These are phyloP conservation scores for Phaethon lepturus DNA, from an alignment of 2,113 vertebrate species.

Conservation along the genomic window DNA sequence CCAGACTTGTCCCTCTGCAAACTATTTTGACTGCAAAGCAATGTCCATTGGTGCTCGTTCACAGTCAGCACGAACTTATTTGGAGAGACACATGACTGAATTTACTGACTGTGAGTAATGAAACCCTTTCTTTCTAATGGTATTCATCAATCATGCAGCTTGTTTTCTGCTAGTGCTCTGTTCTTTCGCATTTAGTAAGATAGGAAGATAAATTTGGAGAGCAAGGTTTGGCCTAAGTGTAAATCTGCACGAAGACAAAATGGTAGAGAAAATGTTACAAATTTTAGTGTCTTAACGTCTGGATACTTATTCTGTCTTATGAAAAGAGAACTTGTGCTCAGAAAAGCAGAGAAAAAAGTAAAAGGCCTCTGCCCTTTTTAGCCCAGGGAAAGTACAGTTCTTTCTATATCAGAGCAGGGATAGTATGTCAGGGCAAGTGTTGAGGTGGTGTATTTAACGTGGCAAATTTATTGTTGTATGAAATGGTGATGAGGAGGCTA, in stretches of 20 bases:
- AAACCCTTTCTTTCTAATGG: background rate
- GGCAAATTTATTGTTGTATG: background rate
- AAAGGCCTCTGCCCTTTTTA: background rate
- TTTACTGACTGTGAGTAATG: slow-evolving; percentile 89
- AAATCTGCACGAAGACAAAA: background rate
- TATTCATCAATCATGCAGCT: background rate
- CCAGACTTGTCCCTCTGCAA: slow-evolving; percentile 97
- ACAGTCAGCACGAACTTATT: slow-evolving; percentile 95
- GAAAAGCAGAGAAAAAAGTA: background rate
- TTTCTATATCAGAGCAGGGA: background rate
- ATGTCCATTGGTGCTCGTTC: slow-evolving; percentile 98
- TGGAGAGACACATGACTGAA: slow-evolving; percentile 92
- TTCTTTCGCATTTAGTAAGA: background rate
- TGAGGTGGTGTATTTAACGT: background rate
- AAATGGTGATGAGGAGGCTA: background rate
- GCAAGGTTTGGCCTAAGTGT: background rate
- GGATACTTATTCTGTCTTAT: background rate
- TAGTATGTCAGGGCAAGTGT: background rate
- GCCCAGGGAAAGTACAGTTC: background rate
- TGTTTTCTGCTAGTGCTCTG: background rate
- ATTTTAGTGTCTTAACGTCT: background rate
- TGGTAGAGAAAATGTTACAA: background rate
- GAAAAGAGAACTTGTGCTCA: background rate
- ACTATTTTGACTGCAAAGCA: slow-evolving; percentile 97
- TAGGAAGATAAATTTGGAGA: background rate